Evolutionary conservation across 1,140 invertebrate species (phyloP).

Genomic region (Sinella curviseta): DNA sequence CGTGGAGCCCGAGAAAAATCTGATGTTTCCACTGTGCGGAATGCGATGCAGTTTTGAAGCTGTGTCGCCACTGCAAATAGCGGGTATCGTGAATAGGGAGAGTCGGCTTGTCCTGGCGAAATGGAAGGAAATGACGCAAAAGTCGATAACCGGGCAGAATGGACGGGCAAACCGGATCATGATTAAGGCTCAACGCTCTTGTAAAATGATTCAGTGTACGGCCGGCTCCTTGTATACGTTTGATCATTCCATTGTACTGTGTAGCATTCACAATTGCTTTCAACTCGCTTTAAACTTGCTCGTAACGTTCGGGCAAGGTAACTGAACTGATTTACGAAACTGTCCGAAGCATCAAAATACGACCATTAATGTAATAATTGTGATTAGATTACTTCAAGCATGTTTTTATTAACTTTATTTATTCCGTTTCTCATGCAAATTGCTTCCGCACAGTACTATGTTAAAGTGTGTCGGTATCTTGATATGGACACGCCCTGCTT

Average conservation of each 20-base stretch:
- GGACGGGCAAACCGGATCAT: neutral
- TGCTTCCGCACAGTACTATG: no score
- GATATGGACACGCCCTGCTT: no score
- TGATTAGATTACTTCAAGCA: no score
- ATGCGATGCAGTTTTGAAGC: slow-evolving; percentile 17
- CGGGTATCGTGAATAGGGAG: slow-evolving; percentile 8
- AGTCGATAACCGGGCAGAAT: no score
- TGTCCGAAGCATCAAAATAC: no score
- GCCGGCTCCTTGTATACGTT: slow-evolving; percentile 30
- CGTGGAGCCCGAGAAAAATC: no score
- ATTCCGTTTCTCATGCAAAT: no score
- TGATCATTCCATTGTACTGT: slow-evolving; percentile 31
- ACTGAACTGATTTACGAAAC: no score
- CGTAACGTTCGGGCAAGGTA: slow-evolving; percentile 8
- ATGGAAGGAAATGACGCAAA: neutral
- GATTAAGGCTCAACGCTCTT: slow-evolving; percentile 4
- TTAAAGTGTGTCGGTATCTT: no score
- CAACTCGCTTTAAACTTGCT: slow-evolving; percentile 29
- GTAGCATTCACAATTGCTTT: slow-evolving; percentile 19
- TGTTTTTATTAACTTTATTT: no score
- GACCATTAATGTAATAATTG: no score
- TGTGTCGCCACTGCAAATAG: neutral
- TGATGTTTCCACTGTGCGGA: no score
- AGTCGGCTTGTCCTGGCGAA: neutral
- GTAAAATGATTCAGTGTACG: neutral